Evolutionary conservation across 2,797 vertebrate species (phyloP).

Genomic region (Anguilla obscura): DNA sequence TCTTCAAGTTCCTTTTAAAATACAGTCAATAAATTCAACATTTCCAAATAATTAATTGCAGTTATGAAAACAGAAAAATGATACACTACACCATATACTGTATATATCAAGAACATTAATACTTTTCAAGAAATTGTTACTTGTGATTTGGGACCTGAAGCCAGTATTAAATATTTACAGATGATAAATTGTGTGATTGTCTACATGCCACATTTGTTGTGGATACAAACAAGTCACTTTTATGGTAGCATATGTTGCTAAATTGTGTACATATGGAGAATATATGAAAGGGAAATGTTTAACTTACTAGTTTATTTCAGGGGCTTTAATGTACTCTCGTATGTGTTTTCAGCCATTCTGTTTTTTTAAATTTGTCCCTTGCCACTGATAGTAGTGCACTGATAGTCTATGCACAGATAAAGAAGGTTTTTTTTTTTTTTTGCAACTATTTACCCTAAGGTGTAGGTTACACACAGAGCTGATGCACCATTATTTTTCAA

Average conservation of each 20-base stretch:
- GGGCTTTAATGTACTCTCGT: neutral
- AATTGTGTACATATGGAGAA: neutral
- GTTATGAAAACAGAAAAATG: neutral
- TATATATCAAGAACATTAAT: conserved; percentile 13
- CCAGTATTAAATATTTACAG: neutral
- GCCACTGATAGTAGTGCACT: neutral
- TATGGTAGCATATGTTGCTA: neutral
- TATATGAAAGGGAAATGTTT: neutral
- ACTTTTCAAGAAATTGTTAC: conserved; percentile 3
- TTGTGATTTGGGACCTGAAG: neutral
- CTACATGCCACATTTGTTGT: neutral
- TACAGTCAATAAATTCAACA: neutral
- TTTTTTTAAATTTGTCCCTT: neutral
- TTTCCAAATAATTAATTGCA: neutral
- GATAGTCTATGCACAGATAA: neutral
- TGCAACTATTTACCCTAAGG: conserved; percentile 1
- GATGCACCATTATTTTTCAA: conserved; percentile 47
- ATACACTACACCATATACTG: neutral
- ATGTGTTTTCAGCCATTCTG: neutral
- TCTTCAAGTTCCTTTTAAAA: neutral
- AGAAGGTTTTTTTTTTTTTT: neutral
- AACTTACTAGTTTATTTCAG: neutral
- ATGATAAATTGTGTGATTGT: neutral
- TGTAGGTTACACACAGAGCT: conserved; percentile 35
- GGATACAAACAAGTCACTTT: neutral